Evolutionary conservation across 2,113 vertebrate genomes (phyloP).

Genomic region (Naja naja): DNA sequence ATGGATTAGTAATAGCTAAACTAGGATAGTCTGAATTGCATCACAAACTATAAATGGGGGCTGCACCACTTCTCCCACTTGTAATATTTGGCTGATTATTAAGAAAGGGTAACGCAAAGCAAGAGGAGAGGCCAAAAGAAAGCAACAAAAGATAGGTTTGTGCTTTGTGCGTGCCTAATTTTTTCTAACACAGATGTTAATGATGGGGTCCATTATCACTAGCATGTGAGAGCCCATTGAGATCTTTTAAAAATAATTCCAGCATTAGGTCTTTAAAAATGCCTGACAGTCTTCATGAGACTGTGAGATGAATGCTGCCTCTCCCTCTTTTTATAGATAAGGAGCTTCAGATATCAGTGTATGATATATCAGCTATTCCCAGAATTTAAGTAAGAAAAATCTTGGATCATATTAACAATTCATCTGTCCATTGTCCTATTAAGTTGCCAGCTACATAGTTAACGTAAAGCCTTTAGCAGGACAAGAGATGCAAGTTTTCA

Average conservation of each 20-base stretch:
- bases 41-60: neutral
- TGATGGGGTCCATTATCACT: neutral
- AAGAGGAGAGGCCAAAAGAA: neutral
- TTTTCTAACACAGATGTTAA: neutral
- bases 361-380: neutral
- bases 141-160: slow-evolving; percentile 5
- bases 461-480: too few species aligned
- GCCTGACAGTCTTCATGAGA: neutral
- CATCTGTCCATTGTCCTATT: neutral
- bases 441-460: neutral
- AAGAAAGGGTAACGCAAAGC: slow-evolving; percentile 10
- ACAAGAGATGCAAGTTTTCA: neutral
- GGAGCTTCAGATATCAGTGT: neutral
- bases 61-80: neutral
- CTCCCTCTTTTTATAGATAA: neutral
- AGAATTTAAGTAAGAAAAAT: neutral
- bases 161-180: neutral
- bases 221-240: neutral
- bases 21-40: rapidly evolving
- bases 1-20: neutral
- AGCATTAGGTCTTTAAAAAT: neutral
- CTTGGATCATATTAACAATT: neutral
- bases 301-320: neutral
- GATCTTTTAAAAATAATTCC: neutral
- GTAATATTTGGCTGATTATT: neutral